Conservation (phyloP, 1,140 invertebrate genomes). For the Leucophenga varia region DNA sequence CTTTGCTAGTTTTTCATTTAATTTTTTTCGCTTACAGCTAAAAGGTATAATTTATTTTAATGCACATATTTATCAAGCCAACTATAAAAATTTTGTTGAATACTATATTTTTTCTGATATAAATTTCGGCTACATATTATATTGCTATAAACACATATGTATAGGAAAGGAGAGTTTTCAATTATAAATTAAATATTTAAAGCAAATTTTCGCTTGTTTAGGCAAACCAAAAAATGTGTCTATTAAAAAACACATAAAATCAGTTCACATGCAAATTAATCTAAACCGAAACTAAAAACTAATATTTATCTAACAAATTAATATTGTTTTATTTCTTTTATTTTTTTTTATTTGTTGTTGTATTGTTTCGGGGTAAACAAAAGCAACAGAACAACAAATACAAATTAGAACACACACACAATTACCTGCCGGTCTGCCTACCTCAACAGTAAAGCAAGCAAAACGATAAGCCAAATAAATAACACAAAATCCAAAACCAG, state of each 20-base stretch:
- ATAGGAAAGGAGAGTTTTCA: too few species aligned
- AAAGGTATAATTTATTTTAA: conserved; percentile 54
- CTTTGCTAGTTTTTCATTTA: too few species aligned
- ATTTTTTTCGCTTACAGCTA: conserved; percentile 15
- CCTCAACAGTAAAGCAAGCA: too few species aligned
- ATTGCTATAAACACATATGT: too few species aligned
- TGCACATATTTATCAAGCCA: conserved; percentile 45
- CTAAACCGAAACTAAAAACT: conserved; percentile 48
- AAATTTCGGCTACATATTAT: too few species aligned
- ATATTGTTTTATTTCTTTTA: conserved; percentile 51
- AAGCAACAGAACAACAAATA: too few species aligned
- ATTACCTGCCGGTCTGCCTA: too few species aligned
- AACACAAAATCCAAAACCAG: background rate
- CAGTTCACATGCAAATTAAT: conserved; percentile 28
- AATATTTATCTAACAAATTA: conserved; percentile 56
- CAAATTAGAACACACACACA: too few species aligned
- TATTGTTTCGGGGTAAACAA: too few species aligned
- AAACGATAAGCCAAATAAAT: background rate
- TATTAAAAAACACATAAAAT: conserved; percentile 10
- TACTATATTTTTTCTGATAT: too few species aligned
- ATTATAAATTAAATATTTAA: conserved; percentile 54
- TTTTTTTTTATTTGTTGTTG: too few species aligned
- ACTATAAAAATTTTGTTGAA: too few species aligned
- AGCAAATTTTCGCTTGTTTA: conserved; percentile 22
- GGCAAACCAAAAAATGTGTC: conserved; percentile 36